Percentiles rank a stretch among this genome's conserved stretches.
phyloP scores from a whole-genome alignment of 2,113 vertebrate genomes.

The Dryoscopus gambensis region DNA sequence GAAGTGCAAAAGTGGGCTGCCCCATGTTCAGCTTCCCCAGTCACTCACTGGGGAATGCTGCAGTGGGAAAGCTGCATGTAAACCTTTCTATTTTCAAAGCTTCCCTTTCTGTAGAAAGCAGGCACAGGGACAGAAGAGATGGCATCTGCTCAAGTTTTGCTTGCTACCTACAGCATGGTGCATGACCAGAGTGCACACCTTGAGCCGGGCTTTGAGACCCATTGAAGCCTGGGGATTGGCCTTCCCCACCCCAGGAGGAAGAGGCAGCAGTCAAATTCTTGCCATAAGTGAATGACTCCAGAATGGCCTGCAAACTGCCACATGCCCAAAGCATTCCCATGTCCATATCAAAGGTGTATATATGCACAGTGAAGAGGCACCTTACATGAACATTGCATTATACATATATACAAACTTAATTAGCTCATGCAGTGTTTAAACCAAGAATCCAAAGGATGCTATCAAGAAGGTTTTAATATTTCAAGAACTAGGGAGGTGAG shows the following conservation, averaged over 20 bases:
- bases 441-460: background rate
- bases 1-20: background rate
- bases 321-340: background rate
- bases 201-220: background rate
- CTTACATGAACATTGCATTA: background rate
- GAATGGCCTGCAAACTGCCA: background rate
- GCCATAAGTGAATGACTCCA: background rate
- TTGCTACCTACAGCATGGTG: background rate
- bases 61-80: background rate
- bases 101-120: background rate
- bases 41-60: background rate
- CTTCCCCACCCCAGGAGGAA: background rate
- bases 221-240: background rate
- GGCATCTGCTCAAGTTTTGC: background rate
- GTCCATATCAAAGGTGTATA: background rate
- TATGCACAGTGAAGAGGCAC: background rate
- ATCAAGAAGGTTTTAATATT: background rate
- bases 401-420: background rate
- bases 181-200: background rate
- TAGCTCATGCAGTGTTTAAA: background rate
- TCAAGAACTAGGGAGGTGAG: background rate
- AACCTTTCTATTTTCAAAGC: background rate
- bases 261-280: background rate
- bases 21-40: background rate
- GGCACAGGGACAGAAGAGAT: background rate